Base-by-base conservation (phyloP, 2,888 invertebrate species). In the Lasioglossum leucozonium region DNA sequence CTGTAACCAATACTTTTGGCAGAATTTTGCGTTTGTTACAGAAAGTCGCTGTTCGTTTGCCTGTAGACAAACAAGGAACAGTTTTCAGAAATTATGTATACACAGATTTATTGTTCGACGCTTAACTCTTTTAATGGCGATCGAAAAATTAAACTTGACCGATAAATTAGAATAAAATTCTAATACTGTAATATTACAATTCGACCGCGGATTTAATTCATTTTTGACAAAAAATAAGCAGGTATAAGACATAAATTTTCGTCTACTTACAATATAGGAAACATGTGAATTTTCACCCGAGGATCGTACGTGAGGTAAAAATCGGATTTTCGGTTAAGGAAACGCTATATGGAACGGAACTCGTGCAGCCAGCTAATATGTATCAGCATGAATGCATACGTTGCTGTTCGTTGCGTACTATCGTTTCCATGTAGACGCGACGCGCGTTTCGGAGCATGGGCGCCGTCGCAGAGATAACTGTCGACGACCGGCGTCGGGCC, bases 401-500 rank as follows among this genome's bases (percentile, higher is more conserved):
- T 69, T 40, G 77, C 42, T 71, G 44, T 69, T 51, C 78, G 71
- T 75, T 76, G 71, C 76, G 83, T 87, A 71, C 85, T 75, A 71
- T 69, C 26, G 73, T 34, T 73, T 81, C 47, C 62, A 65, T 62
- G 55, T 42, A 73, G 76, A 81, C 85, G 78, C 85, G 78, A 81
- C 85, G 88, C 74, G 81, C 74, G 72, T 79, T 85, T 58, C 73
- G 81, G 71, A 78, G 78, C 55, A 72, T 75, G 62, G 79, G 87
- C 88, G 90, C 87, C 91, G 88, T 87, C 87, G 87, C 88, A 82
- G 83, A 84, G 87, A 58, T 82, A 75, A 81, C 84, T 62, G 62
- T 72, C 77, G 90, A 84, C 87, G 86, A 71, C 77, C 34, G 81
- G 87, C 87, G 89, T 76, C 77, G 79, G 87, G 89, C 88, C 91